Base-by-base conservation (phyloP, 1,140 invertebrate species). In the Neoseiulus cucumeris region DNA sequence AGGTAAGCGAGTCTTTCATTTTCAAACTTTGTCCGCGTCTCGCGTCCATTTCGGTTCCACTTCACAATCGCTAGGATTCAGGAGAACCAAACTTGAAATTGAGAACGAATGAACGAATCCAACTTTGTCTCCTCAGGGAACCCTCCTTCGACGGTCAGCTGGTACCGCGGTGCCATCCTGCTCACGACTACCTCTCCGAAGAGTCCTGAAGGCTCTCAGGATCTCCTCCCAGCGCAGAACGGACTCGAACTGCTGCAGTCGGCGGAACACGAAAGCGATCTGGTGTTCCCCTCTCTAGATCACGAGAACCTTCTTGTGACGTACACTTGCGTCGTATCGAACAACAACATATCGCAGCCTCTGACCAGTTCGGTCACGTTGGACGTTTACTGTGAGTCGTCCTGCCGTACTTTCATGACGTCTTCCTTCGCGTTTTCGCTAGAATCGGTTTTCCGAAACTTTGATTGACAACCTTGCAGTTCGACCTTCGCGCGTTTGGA, bases 361-460 rank as follows among this genome's bases (percentile, higher is more conserved):
- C 76, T 88, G n/a, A 83, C 84, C 51, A 80, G 85, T 17, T 84
- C 85, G 20, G 84, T 92, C 25, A 85, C 85, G 71, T 80, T 93
- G 65, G 87, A 91, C 76, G 90, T 93, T 86, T 87, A 87, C 74
- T 85, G 87, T 90, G 79, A 86, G 86, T 86, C 75, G 12, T 64
- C 68, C 1, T 22, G n/a, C n/a, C n/a, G n/a, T n/a, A 25, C 33
- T 25, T 25, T 20, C 25, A n/a, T 59, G 25, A 25, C 51, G 18
- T 4, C 4, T 6, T 17, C 25, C 45, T 20, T 14, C 45, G 1
- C n/a, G 42, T n/a, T 44, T 44, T 44, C n/a, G 42, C 65, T 41
- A 12, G 22, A 28, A 4, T 41, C 64, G 29, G 28, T 17, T 42
- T 17, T 41, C 44, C 44, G 29, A 39, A 39, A 64, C 41, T 64